Base-by-base conservation (phyloP, 1,140 invertebrate species). In the Batillaria attramentaria region DNA sequence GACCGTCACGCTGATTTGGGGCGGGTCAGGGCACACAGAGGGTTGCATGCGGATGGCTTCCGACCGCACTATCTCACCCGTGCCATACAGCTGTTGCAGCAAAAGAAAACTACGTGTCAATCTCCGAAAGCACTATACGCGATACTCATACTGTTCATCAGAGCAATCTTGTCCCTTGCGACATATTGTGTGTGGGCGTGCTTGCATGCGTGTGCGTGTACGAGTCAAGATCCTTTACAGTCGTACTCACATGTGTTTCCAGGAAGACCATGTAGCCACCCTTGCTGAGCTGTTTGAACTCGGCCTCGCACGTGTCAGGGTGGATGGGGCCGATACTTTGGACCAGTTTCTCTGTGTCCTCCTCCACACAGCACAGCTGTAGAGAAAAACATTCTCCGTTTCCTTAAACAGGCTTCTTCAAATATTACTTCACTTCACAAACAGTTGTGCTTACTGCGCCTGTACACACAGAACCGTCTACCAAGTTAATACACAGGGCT, bases 61-160 rank as follows among this genome's bases (percentile, higher is more conserved):
- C 3, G 90, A 88, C 41, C 86, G 84, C 10, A 89, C 76, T 2
- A 91, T 84, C 68, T 88, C 87, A 77, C 83, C 84, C 31, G 88
- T 88, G 31, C 89, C 88, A 84, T 91, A 88, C 62, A 90, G 66
- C 89, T 91, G 82, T 39, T n/a, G n/a, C n/a, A n/a, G n/a, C n/a
- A n/a, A n/a, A n/a, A n/a, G n/a, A n/a, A n/a, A n/a, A n/a, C n/a
- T n/a, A n/a, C n/a, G n/a, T n/a, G n/a, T n/a, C n/a, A n/a, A n/a
- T n/a, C n/a, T n/a, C n/a, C n/a, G n/a, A n/a, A n/a, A n/a, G n/a
- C n/a, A n/a, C n/a, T n/a, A n/a, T n/a, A n/a, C n/a, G n/a, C n/a
- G n/a, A n/a, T n/a, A n/a, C n/a, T n/a, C n/a, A n/a, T n/a, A n/a
- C n/a, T n/a, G n/a, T n/a, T n/a, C n/a, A n/a, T n/a, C n/a, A n/a